Evolutionary conservation across 2,797 vertebrate species (phyloP), one percentile per base, ranked within the genome.

Genomic region (Sebastes oblongus): DNA sequence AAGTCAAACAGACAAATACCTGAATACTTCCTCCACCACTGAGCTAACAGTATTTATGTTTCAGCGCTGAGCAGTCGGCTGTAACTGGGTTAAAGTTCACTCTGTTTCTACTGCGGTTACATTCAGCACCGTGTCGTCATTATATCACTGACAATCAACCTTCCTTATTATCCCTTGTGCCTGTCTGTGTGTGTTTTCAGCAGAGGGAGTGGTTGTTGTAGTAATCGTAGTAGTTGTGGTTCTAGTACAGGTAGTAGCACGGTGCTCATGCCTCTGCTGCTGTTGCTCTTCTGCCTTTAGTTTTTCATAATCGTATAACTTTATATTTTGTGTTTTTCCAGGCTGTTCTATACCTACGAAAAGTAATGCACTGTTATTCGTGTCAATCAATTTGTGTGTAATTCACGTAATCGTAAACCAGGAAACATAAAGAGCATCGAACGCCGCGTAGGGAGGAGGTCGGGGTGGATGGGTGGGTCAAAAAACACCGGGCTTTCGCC

Each of bases 341-440:
- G 34, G 34, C 34, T 36, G 34, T 18, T 46, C 42, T 42, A 42
- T 42, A 42, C 39, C 39, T 42, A 42, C 13, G 0, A 16, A 42
- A 42, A 42, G 13, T 42, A 39, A 42, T 42, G 39, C 13, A 42
- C 39, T 6, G 39, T 42, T 42, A 42, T 42, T 42, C 2, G 39
- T 42, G 39, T 0, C 39, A 42, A 14, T 42, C 13, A 42, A 0
- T 46, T 46, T 46, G 42, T 46, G 42, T 46, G 16, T 46, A 46
- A 46, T 46, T 46, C 42, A 46, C 16, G 6, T 46, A 46, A 46
- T 46, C 6, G 42, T 18, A 0, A 46, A 46, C 42, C 42, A 46
- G 16, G 42, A 46, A 46, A 18, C 0, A 46, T 46, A 46, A 46
- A 46, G 6, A 16, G 39, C 39, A 14, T 14, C 1, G 0, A 1